phyloP scores from a whole-genome alignment of 2,797 vertebrate genomes.

The Gymnothorax javanicus region DNA sequence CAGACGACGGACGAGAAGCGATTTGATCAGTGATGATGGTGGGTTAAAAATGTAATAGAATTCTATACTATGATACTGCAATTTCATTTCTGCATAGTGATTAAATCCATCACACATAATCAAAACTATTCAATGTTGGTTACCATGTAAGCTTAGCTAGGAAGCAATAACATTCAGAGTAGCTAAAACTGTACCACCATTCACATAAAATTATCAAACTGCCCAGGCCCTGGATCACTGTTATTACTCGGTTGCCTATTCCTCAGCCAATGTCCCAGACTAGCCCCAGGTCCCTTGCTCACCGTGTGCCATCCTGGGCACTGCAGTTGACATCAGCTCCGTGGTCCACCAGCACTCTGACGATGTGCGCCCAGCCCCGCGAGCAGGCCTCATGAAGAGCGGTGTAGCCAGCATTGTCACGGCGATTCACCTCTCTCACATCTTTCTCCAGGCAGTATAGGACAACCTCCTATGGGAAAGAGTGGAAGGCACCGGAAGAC shows the following conservation, averaged over 20 bases:
- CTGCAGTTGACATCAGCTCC: conserved; percentile 98
- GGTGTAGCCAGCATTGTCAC: conserved; percentile 95
- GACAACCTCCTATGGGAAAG: conserved; percentile 85
- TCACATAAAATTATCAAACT: background rate
- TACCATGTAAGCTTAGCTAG: background rate
- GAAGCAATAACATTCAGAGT: background rate
- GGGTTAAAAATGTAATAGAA: too few relatives aligned
- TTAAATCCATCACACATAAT: background rate
- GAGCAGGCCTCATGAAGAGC: conserved; percentile 95
- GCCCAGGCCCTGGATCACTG: background rate
- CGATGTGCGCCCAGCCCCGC: conserved; percentile 90
- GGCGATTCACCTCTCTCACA: conserved; percentile 89
- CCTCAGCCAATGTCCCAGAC: background rate
- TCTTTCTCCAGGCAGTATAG: conserved; percentile 96
- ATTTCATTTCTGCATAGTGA: background rate
- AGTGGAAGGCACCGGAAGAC: background rate
- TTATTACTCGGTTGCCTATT: background rate
- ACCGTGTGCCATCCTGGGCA: conserved; percentile 95
- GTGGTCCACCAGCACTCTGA: conserved; percentile 88
- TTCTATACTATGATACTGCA: background rate
- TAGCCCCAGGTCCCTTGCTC: conserved; percentile 45
- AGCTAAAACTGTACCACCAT: background rate
- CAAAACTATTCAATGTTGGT: background rate
- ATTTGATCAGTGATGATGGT: too few relatives aligned
- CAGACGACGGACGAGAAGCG: too few relatives aligned